These are phyloP conservation scores for Centroberyx gerrardi DNA, from an alignment of 2,797 vertebrate species.

Conservation along the genomic window DNA sequence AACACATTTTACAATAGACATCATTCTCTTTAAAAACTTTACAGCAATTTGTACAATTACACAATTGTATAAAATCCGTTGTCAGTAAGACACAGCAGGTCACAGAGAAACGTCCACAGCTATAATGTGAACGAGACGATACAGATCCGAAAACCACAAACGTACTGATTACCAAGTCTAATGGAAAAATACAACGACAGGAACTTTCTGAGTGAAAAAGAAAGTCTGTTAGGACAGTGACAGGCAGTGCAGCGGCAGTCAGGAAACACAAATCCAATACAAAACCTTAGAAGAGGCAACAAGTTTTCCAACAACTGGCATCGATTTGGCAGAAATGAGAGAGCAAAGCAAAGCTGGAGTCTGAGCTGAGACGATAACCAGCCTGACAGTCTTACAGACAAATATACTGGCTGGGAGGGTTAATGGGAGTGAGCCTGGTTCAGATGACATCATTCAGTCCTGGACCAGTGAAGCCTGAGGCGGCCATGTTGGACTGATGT, in stretches of 20 bases:
- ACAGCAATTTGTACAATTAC: slow-evolving; percentile 78
- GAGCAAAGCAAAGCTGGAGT: neutral
- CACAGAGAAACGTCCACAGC: slow-evolving; percentile 81
- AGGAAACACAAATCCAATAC: too few relatives aligned
- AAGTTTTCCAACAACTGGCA: too few relatives aligned
- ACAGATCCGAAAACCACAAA: slow-evolving; percentile 16
- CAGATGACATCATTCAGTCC: too few relatives aligned
- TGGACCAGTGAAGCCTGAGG: too few relatives aligned
- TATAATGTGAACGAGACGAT: slow-evolving; percentile 41
- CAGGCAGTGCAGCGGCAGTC: too few relatives aligned
- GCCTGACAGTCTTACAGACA: too few relatives aligned
- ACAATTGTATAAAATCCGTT: slow-evolving; percentile 78
- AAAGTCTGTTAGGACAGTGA: too few relatives aligned
- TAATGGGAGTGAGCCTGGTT: too few relatives aligned
- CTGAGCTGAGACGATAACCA: slow-evolving; percentile 61
- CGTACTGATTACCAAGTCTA: slow-evolving; percentile 27
- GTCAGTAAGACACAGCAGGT: slow-evolving; percentile 42
- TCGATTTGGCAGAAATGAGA: neutral
- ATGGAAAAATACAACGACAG: slow-evolving; percentile 12
- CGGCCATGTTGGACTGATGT: too few relatives aligned
- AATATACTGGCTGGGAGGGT: too few relatives aligned
- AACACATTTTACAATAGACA: slow-evolving; percentile 82
- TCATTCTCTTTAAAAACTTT: slow-evolving; percentile 87
- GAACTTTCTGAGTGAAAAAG: slow-evolving; percentile 38
- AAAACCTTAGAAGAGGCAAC: too few relatives aligned